Base-by-base conservation (phyloP, 1,140 invertebrate genomes). In the Pogonognathellus flavescens region DNA sequence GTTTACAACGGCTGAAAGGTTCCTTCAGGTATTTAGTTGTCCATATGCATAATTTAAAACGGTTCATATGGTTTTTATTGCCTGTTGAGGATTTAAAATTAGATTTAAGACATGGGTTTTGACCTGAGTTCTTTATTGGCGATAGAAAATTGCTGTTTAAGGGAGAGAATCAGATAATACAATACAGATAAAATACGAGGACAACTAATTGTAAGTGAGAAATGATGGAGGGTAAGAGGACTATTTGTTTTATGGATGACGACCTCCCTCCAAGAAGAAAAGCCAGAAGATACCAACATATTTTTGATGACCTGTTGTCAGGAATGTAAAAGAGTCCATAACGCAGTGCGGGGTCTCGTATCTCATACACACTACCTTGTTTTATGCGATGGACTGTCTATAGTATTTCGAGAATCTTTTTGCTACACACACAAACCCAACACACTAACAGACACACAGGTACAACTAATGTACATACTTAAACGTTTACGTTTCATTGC, bases 311-410 rank as follows among this genome's bases (percentile, higher is more conserved):
- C 59, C 85, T 86, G 85, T 86, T 86, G 85, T 83, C 85, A 86
- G 85, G 57, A 86, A 86, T 86, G 85, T 86, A 83, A 86, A 84
- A 86, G 85, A 86, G 82, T 72, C 85, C 81, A 86, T 86, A 86
- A 86, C 85, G 20, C 85, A 83, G 85, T 53, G 52, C 80, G 85
- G 59, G 85, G 80, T 86, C 85, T n/a, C 31, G 31, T 41, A 41
- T 1, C 31, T 41, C 31, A 41, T 41, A 14, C 55, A 62, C 41
- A 55, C 82, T 66, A 59, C 82, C 82, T 60, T 62, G 41, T 66
- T 66, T 81, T 81, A 59, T 59, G 52, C 22, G 31, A 57, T 55
- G 25, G 4, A 49, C 18, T 83, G 52, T 20, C 8, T 83, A 31
- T 60, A 60, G 14, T 50, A 83, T 22, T 41, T 41, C 16, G n/a